Evolutionary conservation across 2,888 invertebrate genomes (phyloP), one percentile per base, ranked within the genome.

Genomic region (Tuberolachnus salignus): DNA sequence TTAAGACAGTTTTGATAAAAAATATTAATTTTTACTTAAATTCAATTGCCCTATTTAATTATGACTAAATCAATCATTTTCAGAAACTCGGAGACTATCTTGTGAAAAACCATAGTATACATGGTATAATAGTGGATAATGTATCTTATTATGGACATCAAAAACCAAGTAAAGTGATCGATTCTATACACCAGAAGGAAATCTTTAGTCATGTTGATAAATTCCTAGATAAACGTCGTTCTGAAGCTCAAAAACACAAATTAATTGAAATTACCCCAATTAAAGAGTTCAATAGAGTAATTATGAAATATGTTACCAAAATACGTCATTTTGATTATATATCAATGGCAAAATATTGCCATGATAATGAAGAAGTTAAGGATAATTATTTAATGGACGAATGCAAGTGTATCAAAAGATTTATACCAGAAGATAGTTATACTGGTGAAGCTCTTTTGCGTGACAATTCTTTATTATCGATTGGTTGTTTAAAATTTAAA

Each of bases 101-200:
- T 4, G 16, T 78, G n/a, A 69, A 57, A 23, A 78, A 78, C 3
- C 69, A 69, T 51, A 78, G 78, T 59, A 59, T 49, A 69, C 26
- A 69, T 51, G 78, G 78, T 51, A n/a, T 78, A 13, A 78, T 69
- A 78, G 78, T 78, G 26, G 67, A 78, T 61, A 69, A 78, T 59
- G 49, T 69, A 10, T 69, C 78, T 3, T 78, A 78, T 69, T 69
- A 59, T 42, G 78, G 78, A 42, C 59, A n/a, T 49, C 59, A n/a
- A 6, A 34, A 21, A 49, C 51, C 72, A 51, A 51, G 34, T 63
- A 61, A 78, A 6, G 1, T 53, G 11, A 42, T 34, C 14, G 63
- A 21, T 42, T 49, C 6, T n/a, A 55, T 14, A 42, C 55, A 78
- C 34, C 1, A 34, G n/a, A 61, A 78, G 4, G 59, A 34, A 69